Base-by-base conservation (phyloP, 2,888 invertebrate genomes). In the Escarpia spicata region DNA sequence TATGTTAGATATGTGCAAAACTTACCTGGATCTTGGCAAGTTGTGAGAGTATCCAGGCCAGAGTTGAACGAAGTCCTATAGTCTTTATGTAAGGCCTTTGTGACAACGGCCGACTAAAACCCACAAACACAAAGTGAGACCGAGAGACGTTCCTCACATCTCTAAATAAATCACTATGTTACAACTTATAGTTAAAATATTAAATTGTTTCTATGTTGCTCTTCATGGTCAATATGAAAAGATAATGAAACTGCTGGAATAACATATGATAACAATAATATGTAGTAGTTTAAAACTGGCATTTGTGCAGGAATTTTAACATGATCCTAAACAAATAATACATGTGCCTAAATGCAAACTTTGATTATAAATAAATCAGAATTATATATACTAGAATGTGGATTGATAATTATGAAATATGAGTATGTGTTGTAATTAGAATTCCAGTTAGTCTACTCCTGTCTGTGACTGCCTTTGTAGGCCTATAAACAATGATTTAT, bases 21-120 rank as follows among this genome's bases (percentile, higher is more conserved):
- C 15, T 31, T 19, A 92, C 93, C 93, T 93, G 26, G 26, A 93
- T 92, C 19, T 92, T 43, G 19, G 92, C 93, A 10, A 95, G 92
- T n/a, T 94, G 91, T 31, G 93, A 93, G 94, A 96, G 95, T 31
- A 95, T 95, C 94, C 95, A 95, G 15, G 95, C 95, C 8, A 96
- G 93, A 10, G 95, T 94, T 90, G 94, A 94, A 92, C 95, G 93
- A 52, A 96, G 93, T n/a, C 95, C 95, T 93, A 94, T 93, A 43
- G 94, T 94, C 91, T 93, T 92, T 9, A 95, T 94, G 92, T 95
- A 96, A 12, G 60, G 60, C 92, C 96, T 94, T 92, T 94, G 94
- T 2, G 96, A 95, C 58, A 96, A 89, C 52, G 95, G 95, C n/a
- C 91, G 89, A 43, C 95, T 95, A 93, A n/a, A 93, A 93, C 9